Conservation (phyloP, 2,113 vertebrate genomes). For the Platichthys flesus region DNA sequence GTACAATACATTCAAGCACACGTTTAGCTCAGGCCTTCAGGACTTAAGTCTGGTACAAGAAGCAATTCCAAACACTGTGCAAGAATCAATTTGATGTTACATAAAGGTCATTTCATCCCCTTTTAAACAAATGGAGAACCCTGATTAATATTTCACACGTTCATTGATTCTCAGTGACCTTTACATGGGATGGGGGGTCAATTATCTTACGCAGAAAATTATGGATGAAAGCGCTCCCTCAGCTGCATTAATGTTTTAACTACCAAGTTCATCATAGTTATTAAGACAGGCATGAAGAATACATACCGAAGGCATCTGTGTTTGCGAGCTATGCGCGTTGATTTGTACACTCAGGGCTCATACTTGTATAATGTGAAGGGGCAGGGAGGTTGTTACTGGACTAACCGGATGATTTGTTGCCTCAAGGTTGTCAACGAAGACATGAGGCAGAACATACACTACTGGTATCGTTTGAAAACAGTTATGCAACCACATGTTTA, state of each 20-base stretch:
- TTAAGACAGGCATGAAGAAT: slow-evolving; percentile 22
- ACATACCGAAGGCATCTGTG: slow-evolving; percentile 2
- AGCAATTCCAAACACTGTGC: slow-evolving; percentile 38
- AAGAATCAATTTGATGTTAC: slow-evolving; percentile 71
- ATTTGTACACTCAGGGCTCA: slow-evolving; percentile 49
- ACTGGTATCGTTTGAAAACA: background rate
- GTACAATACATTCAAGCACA: slow-evolving; percentile 12
- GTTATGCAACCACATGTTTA: background rate
- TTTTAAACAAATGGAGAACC: slow-evolving; percentile 71
- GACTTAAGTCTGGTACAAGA: slow-evolving; percentile 24
- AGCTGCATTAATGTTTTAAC: slow-evolving; percentile 56
- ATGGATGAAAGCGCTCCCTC: slow-evolving; percentile 59
- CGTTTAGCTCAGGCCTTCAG: slow-evolving; percentile 1
- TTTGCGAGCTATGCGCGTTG: slow-evolving; percentile 15
- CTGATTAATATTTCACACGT: slow-evolving; percentile 77
- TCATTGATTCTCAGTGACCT: slow-evolving; percentile 77
- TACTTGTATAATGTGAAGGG: slow-evolving; percentile 52
- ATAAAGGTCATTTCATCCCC: slow-evolving; percentile 78
- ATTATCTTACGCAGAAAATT: slow-evolving; percentile 67
- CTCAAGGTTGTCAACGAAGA: too few species aligned
- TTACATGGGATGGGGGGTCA: slow-evolving; percentile 67
- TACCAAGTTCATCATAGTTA: slow-evolving; percentile 65
- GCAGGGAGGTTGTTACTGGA: background rate
- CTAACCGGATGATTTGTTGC: background rate
- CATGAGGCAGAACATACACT: background rate